Conservation (phyloP, 1,140 invertebrate genomes). For the Laodelphax striatellus region DNA sequence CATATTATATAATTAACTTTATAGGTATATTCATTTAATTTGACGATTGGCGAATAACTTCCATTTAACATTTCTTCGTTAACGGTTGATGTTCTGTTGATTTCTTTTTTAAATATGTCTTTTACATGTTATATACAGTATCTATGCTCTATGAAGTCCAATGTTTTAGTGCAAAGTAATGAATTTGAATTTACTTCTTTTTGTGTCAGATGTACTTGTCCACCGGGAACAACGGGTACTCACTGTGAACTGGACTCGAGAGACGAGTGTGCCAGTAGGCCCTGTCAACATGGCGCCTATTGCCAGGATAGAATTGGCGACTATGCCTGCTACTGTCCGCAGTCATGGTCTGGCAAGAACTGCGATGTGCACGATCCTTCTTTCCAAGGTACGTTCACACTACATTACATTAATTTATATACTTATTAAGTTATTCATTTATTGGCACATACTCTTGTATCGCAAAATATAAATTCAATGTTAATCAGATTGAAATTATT, state of each 20-base stretch:
- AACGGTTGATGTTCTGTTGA: no score
- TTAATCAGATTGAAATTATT: no score
- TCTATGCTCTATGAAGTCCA: no score
- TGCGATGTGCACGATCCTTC: conserved; percentile 67
- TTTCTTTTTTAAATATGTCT: no score
- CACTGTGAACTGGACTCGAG: conserved; percentile 72
- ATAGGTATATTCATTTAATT: no score
- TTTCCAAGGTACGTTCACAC: conserved; percentile 54
- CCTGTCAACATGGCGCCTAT: conserved; percentile 67
- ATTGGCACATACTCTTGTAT: no score
- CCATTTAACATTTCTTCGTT: no score
- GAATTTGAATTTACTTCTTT: background rate
- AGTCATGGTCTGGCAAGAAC: conserved; percentile 66
- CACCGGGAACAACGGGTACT: conserved; percentile 47
- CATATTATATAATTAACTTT: no score
- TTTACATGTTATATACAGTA: no score
- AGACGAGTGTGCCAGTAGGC: conserved; percentile 70
- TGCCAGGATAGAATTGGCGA: conserved; percentile 70
- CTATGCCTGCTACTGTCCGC: conserved; percentile 71
- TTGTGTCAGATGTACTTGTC: background rate
- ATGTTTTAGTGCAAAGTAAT: background rate
- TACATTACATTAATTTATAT: conserved; percentile 22
- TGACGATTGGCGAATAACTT: no score
- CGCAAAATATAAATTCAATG: no score
- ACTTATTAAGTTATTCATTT: no score